Conservation (phyloP, 2,888 invertebrate genomes). For the Pinctada fucata region DNA sequence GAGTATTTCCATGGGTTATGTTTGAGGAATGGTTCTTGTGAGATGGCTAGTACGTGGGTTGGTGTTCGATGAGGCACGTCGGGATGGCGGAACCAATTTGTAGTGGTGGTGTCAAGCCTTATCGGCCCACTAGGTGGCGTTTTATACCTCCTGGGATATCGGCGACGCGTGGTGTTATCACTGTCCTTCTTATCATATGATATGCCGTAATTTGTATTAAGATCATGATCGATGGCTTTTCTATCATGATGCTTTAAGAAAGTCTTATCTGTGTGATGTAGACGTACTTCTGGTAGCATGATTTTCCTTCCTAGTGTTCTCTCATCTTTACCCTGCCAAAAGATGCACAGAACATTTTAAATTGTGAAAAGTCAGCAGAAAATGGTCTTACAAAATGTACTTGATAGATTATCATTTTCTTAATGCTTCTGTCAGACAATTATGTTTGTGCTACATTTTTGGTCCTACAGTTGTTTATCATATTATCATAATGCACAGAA, state of each 20-base stretch:
- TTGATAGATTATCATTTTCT: no score
- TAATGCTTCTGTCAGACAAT: no score
- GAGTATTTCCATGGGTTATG: conserved; percentile 72
- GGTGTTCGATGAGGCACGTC: conserved; percentile 56
- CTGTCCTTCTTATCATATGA: conserved; percentile 57
- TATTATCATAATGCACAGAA: no score
- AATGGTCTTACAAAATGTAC: no score
- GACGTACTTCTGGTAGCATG: conserved; percentile 51
- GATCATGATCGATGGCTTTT: conserved; percentile 48
- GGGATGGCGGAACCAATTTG: conserved; percentile 55
- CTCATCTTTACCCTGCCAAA: conserved; percentile 58
- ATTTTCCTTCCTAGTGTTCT: conserved; percentile 62
- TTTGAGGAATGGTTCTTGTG: conserved; percentile 69
- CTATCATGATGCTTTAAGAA: conserved; percentile 63
- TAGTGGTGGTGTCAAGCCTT: conserved; percentile 59
- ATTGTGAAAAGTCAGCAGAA: no score
- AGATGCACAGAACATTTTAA: not conserved
- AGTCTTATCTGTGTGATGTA: conserved; percentile 64
- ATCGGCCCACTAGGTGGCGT: conserved; percentile 50
- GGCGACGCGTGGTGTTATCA: conserved; percentile 50
- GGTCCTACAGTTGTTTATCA: no score
- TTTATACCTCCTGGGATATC: conserved; percentile 60
- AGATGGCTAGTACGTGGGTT: conserved; percentile 65
- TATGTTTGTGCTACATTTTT: no score
- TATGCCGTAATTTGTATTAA: conserved; percentile 60